Evolutionary conservation across 1,140 invertebrate species (phyloP).

Genomic region (Ruditapes philippinarum): DNA sequence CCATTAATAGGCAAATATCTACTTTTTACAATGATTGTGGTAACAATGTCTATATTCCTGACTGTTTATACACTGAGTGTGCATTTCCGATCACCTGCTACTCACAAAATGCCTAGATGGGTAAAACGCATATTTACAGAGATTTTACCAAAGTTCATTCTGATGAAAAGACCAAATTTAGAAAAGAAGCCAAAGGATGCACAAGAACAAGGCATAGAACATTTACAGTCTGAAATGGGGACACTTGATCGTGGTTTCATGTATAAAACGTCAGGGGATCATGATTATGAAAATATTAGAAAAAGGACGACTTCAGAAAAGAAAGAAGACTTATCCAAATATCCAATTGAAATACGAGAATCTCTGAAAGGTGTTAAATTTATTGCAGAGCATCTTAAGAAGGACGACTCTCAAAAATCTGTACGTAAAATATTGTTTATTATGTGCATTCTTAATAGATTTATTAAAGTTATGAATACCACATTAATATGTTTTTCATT

Average conservation of each 20-base stretch:
- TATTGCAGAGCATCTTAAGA: conserved; percentile 98
- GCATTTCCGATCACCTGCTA: conserved; percentile 85
- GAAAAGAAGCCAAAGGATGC: background rate
- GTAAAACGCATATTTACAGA: conserved; percentile 85
- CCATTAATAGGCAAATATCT: conserved; percentile 86
- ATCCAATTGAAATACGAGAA: conserved; percentile 92
- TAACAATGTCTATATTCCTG: conserved; percentile 86
- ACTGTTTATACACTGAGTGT: conserved; percentile 86
- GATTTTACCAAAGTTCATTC: conserved; percentile 84
- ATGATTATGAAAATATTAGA: conserved; percentile 35
- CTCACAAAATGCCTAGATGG: conserved; percentile 86
- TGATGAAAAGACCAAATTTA: conserved; percentile 84
- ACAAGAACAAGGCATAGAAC: background rate
- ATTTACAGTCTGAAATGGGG: conserved; percentile 20
- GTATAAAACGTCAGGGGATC: background rate
- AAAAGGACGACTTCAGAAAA: background rate
- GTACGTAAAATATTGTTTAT: no score
- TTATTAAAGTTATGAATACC: no score
- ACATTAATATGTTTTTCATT: no score
- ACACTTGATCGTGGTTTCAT: background rate
- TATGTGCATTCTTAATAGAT: no score
- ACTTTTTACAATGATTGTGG: conserved; percentile 87
- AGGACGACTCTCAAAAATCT: conserved; percentile 80
- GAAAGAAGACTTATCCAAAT: conserved; percentile 26
- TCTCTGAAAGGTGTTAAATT: conserved; percentile 97